Base-by-base conservation (phyloP, 2,113 vertebrate species). In the Pedetes capensis region DNA sequence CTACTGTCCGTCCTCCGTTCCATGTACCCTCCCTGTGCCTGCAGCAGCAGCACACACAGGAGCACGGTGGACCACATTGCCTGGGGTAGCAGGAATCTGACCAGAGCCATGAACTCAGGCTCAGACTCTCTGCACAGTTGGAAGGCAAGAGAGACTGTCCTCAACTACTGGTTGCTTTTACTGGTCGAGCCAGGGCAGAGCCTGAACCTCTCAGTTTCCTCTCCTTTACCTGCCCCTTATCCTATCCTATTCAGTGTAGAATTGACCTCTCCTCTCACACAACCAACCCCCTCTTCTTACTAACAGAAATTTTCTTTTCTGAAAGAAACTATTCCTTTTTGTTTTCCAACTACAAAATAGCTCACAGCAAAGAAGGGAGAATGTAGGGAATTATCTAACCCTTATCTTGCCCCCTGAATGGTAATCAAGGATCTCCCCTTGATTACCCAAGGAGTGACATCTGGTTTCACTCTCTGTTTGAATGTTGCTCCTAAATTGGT, bases 41-140 rank as follows among this genome's bases (percentile, higher is more conserved):
- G 93, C 32, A 78, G 79, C 85, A 96, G 53, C 69, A 93, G 29
- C 14, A 74, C 27, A 20, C 61, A 90, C 39, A 95, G 94, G 3
- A 92, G 32, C 32, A 95, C 23, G 32, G 17, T 7, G 47, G 34
- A 23, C 63, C 55, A n/a, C 71, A 72, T 71, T 25, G 55, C 34
- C 82, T 11, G 91, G n/a, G 34, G 3, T 3, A 11, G 2, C 96
- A 96, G 95, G 78, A 20, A 3, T 76, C 63, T 16, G 32, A 4
- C 8, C 66, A 2, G 42, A 76, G 51, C 1, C 3, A 34, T 12
- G 39, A 44, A 18, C 63, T 37, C 16, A 17, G 3, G 44, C 11
- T 27, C n/a, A 2, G 68, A 5, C 61, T 66, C 8, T 20, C 64
- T 18, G 34, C 17, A 86, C 64, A 18, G 74, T 55, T 76, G 72